A percentile compares a stretch with the other conserved stretches of the same genome.
Conservation (phyloP, 2,888 invertebrate genomes). For the Epinotia ramella region DNA sequence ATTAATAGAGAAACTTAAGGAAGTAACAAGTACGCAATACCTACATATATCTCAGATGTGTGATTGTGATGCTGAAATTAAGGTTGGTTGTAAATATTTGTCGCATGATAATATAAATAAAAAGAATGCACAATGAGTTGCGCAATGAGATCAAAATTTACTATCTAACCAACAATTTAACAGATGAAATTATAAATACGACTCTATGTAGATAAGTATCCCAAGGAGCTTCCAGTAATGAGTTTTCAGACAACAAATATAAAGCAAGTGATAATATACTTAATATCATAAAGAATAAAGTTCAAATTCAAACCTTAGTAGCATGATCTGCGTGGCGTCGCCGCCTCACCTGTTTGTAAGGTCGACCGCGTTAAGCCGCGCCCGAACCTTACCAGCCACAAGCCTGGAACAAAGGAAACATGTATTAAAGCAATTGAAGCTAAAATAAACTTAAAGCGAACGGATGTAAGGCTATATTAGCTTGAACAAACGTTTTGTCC, state of each 20-base stretch:
- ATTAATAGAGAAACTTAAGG: too few species aligned
- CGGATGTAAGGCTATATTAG: not conserved
- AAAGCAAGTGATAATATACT: slow-evolving; percentile 37
- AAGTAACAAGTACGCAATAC: too few species aligned
- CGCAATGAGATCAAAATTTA: too few species aligned
- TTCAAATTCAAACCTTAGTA: slow-evolving; percentile 82
- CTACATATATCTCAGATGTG: too few species aligned
- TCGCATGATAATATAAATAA: too few species aligned
- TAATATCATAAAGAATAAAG: slow-evolving; percentile 63
- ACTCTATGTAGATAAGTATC: not conserved
- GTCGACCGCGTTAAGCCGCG: slow-evolving; percentile 81
- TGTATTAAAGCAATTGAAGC: slow-evolving; percentile 22
- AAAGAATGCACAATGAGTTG: not conserved
- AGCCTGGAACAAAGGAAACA: slow-evolving; percentile 68
- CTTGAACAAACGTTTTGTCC: not conserved
- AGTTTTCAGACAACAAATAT: slow-evolving; percentile 5
- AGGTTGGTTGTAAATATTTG: too few species aligned
- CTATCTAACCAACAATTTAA: not conserved
- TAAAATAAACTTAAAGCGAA: slow-evolving; percentile 1
- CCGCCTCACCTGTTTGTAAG: slow-evolving; percentile 85
- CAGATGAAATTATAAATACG: not conserved
- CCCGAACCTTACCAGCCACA: slow-evolving; percentile 77
- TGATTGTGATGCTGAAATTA: too few species aligned
- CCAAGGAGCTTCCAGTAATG: slow-evolving; percentile 27
- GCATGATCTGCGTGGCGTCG: slow-evolving; percentile 83